These are phyloP conservation scores for Leptatherina wallacei DNA, from an alignment of 2,797 vertebrate species.

Conservation along the genomic window DNA sequence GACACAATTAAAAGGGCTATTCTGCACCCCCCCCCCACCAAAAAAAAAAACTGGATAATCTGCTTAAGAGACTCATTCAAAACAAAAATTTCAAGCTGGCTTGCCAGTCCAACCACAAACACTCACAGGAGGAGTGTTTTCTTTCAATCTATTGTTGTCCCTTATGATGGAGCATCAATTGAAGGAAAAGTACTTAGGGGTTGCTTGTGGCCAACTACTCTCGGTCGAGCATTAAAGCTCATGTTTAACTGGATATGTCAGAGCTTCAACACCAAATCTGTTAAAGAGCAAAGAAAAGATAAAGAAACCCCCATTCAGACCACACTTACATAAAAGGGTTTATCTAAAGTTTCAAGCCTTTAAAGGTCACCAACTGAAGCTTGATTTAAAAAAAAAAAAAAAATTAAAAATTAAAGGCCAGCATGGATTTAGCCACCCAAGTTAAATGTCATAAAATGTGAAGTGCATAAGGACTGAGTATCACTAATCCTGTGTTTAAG, in stretches of 20 bases:
- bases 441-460: conserved; percentile 58
- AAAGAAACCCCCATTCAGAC: conserved; percentile 32
- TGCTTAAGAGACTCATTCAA: conserved; percentile 51
- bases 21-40: conserved; percentile 10
- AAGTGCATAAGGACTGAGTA: conserved; percentile 52
- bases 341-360: conserved; percentile 53
- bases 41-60: conserved; percentile 66
- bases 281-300: conserved; percentile 42
- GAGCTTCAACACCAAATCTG: conserved; percentile 37
- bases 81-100: conserved; percentile 57
- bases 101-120: conserved; percentile 53
- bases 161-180: conserved; percentile 34
- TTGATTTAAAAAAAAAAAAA: conserved; percentile 36
- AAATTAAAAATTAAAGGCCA: neutral
- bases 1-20: conserved; percentile 68
- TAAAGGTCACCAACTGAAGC: conserved; percentile 60
- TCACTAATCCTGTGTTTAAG: conserved; percentile 44
- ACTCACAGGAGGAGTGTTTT: conserved; percentile 43
- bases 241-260: conserved; percentile 57
- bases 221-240: conserved; percentile 24
- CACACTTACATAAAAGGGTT: conserved; percentile 9
- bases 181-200: conserved; percentile 60
- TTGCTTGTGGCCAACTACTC: conserved; percentile 34
- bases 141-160: conserved; percentile 49
- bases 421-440: conserved; percentile 42